A percentile compares a stretch with the other conserved stretches of the same genome.
Conservation (phyloP, 2,888 invertebrate genomes). For the Scaptodrosophila latifasciaeformis region DNA sequence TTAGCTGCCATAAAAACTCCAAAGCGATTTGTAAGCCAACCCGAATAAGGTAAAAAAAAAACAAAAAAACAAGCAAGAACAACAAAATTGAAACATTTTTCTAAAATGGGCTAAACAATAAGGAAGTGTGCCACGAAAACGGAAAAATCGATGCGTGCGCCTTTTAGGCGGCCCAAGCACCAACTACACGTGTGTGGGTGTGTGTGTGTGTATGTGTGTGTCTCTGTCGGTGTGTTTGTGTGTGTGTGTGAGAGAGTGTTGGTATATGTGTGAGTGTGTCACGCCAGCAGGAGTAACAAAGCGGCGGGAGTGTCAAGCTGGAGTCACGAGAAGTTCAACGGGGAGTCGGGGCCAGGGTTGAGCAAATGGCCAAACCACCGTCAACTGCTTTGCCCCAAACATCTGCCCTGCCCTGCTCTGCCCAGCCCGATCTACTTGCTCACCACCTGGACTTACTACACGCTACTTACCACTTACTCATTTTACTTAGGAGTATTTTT, state of each 20-base stretch:
- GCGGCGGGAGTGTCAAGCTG: too few relatives aligned
- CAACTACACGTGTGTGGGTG: conserved; percentile 18
- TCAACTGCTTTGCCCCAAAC: neutral
- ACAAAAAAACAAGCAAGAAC: too few relatives aligned
- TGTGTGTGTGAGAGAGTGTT: conserved; percentile 15
- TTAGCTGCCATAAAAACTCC: too few relatives aligned
- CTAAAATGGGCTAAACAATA: conserved; percentile 48
- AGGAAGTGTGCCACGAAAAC: conserved; percentile 58
- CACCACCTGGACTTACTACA: conserved; percentile 56
- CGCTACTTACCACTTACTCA: conserved; percentile 50
- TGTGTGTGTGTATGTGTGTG: conserved; percentile 24
- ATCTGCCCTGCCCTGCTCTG: conserved; percentile 9
- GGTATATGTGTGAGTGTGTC: conserved; percentile 45
- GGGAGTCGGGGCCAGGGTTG: conserved; percentile 8
- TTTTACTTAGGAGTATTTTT: conserved; percentile 61
- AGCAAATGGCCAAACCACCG: neutral
- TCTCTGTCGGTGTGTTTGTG: conserved; percentile 8
- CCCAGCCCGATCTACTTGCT: conserved; percentile 25
- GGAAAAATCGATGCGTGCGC: conserved; percentile 66
- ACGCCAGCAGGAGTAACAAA: conserved; percentile 49
- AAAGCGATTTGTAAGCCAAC: too few relatives aligned
- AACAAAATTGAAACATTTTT: too few relatives aligned
- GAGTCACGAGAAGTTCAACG: conserved; percentile 25
- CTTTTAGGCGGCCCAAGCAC: conserved; percentile 44
- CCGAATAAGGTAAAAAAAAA: too few relatives aligned